A percentile compares a stretch with the other conserved stretches of the same genome.
Evolutionary conservation across 2,888 invertebrate genomes (phyloP).

Genomic region (Isoperla grammatica): DNA sequence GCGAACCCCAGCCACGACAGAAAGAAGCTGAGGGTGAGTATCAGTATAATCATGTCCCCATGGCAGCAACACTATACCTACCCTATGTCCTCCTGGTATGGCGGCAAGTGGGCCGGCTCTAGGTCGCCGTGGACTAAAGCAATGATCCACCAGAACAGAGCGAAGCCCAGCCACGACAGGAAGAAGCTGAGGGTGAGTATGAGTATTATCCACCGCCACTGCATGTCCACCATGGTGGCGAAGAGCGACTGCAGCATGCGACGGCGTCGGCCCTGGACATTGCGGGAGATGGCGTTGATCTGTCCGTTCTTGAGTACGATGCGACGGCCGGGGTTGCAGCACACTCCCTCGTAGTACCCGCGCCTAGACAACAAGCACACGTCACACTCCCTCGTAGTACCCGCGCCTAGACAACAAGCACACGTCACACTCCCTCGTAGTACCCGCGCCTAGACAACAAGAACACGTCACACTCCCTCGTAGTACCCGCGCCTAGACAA

Average conservation of each 20-base stretch:
- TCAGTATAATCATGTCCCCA: constrained; percentile 60
- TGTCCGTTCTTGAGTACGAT: constrained; percentile 24
- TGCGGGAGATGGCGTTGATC: constrained; percentile 5
- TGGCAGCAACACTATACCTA: constrained; percentile 51
- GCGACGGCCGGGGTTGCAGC: constrained; percentile 8
- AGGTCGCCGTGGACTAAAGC: constrained; percentile 72
- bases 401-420: too few species aligned
- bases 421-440: too few species aligned
- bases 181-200: constrained; percentile 59
- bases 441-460: too few species aligned
- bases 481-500: too few species aligned
- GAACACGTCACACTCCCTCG: too few species aligned
- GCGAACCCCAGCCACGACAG: constrained; percentile 76
- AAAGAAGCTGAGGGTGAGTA: constrained; percentile 59
- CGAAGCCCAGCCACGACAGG: constrained; percentile 73
- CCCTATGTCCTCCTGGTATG: constrained; percentile 24
- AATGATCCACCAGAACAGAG: constrained; percentile 70
- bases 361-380: neutral
- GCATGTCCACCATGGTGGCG: constrained; percentile 61
- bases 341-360: constrained; percentile 4
- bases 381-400: too few species aligned
- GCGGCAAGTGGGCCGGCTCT: constrained; percentile 49
- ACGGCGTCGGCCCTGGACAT: constrained; percentile 7
- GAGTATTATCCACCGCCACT: constrained; percentile 65
- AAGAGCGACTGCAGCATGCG: constrained; percentile 47